Evolutionary conservation across 1,140 invertebrate genomes (phyloP), one percentile per base, ranked within the genome.

Genomic region (Drosophila parvula): DNA sequence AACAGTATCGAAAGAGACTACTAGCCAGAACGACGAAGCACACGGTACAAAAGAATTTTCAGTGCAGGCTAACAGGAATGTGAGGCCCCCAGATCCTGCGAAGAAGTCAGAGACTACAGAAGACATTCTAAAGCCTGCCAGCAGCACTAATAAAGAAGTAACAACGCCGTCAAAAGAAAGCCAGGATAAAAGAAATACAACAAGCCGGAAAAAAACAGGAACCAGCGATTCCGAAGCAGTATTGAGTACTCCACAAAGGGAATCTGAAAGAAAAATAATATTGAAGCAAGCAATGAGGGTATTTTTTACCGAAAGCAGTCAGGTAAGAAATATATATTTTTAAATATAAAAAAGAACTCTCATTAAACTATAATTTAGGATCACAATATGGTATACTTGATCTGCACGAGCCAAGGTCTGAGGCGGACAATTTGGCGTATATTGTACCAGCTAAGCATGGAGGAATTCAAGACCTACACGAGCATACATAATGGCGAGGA

Each of bases 361-460:
- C 36, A 12, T 18, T 22, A 14, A n/a, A 43, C 5, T n/a, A 14
- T 4, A 38, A 55, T 14, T n/a, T 34, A 86, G 83, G 63, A 77
- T 28, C 67, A 88, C 56, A 82, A 79, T 3, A 14, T 86, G 8
- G 58, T 28, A 12, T 73, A 76, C 9, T 55, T 86, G 16, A 40
- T 86, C 11, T 48, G 41, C 59, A 76, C 53, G 2, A 79, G 60
- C 30, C 27, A 51, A 22, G 82, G 82, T 0, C 40, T 79, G 0
- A 71, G 53, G 12, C 38, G 41, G 4, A 28, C 43, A 3, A 41
- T 85, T 50, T 85, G 82, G 82, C 79, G 70, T 7, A 73, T 86
- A 32, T 51, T 85, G 7, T 58, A 60, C 8, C 69, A 81, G 1
- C 14, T 85, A 11, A 76, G n/a, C 6, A 7, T 45, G 1, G 0